Conservation (phyloP, 2,113 vertebrate genomes). For the Barbus barbus region DNA sequence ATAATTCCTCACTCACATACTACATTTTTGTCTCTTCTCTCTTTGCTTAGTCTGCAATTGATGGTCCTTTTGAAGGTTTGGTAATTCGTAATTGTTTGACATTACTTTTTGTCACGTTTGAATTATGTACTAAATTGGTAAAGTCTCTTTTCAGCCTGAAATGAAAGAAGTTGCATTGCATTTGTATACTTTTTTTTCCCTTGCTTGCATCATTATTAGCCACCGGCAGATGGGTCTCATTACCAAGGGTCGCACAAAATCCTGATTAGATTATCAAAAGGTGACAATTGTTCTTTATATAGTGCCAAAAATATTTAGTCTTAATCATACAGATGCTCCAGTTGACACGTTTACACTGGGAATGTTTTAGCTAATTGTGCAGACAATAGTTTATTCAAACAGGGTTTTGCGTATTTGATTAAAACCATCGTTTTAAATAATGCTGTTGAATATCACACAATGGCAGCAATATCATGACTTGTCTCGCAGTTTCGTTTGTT, state of each 20-base stretch:
- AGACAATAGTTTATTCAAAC: not conserved
- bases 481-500: not conserved
- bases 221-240: conserved; percentile 47
- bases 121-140: not conserved
- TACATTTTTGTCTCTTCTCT: not conserved
- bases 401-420: not conserved
- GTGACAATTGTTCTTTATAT: conserved; percentile 43
- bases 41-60: not conserved
- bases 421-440: not conserved
- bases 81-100: not conserved
- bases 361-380: conserved; percentile 17
- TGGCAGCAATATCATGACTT: not conserved
- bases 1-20: not conserved
- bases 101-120: not conserved
- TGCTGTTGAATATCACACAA: not conserved
- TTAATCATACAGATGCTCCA: conserved; percentile 25
- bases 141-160: conserved; percentile 1
- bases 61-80: not conserved
- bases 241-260: conserved; percentile 51
- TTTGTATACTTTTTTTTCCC: not conserved
- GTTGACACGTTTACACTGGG: not conserved
- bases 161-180: not conserved
- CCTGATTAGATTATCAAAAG: conserved; percentile 42
- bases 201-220: not conserved
- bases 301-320: conserved; percentile 35